Percentiles rank a stretch among this genome's conserved stretches.
phyloP scores from a whole-genome alignment of 1,140 invertebrate genomes.

The Triops longicaudatus region DNA sequence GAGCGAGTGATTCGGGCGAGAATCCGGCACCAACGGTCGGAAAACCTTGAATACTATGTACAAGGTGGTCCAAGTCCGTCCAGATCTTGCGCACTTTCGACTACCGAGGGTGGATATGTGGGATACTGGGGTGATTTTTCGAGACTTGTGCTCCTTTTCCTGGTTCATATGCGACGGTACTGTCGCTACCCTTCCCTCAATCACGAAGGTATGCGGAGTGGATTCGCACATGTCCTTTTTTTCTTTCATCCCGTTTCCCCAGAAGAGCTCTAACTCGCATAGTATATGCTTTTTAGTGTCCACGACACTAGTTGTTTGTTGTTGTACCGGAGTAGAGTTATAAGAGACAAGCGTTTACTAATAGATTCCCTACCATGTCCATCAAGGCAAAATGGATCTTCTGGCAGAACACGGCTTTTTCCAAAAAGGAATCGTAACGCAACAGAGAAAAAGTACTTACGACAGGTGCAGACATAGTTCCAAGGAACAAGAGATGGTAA shows the following conservation, averaged over 20 bases:
- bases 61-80: not conserved
- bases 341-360: not conserved
- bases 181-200: not conserved
- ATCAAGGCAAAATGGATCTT: not conserved
- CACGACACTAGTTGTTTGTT: not conserved
- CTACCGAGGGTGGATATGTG: not conserved
- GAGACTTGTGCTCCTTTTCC: not conserved
- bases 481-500: not conserved
- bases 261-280: not conserved
- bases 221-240: not conserved
- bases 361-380: not conserved
- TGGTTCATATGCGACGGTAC: not conserved
- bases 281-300: not conserved
- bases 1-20: not conserved
- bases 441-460: not conserved
- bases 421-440: not conserved
- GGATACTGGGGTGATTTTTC: not conserved
- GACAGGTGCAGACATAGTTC: not conserved
- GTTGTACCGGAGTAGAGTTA: not conserved
- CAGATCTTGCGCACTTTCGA: not conserved
- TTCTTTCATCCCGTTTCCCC: not conserved
- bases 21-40: not conserved
- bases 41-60: slow-evolving; percentile 2
- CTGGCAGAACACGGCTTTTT: not conserved
- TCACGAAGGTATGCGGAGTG: slow-evolving; percentile 1